Evolutionary conservation across 2,797 vertebrate species (phyloP), one percentile per base, ranked within the genome.

Genomic region (Carapus acus): DNA sequence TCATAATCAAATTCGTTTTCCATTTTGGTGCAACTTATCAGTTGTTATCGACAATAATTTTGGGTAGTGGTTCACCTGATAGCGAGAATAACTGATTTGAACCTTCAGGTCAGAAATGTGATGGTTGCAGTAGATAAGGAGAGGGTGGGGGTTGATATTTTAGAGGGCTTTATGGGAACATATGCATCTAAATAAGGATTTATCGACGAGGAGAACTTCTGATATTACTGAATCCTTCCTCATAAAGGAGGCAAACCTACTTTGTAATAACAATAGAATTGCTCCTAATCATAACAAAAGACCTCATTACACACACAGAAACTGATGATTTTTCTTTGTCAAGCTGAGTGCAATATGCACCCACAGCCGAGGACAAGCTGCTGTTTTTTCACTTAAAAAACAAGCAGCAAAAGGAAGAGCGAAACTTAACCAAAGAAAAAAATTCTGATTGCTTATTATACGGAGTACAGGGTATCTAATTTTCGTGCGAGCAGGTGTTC

Each of bases 281-380:
- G 36, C 18, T 33, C 21, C 54, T 68, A 73, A 73, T 69, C 56
- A 56, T 58, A 70, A 72, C 63, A 77, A 67, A 71, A 61, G 21
- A 68, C 56, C 48, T 65, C 54, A 51, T 64, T 65, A 62, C 39
- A n/a, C 29, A 2, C 2, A 23, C 23, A 58, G 52, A 62, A 55
- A 29, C 49, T 8, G 20, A 60, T 52, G 51, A 71, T 76, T 71
- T 65, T 61, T 74, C 67, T 57, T 31, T 65, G 54, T 71, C 49
- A 39, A 45, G 43, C 17, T 23, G 24, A 63, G 62, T 21, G 43
- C 33, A 55, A 36, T 24, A 38, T 47, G 52, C 40, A 44, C 52
- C 22, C 16, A 19, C 8, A 57, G 40, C 38, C 43, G n/a, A n/a
- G n/a, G n/a, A 19, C 52, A 24, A 27, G 43, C 16, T 40, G 23